Evolutionary conservation across 2,888 invertebrate species (phyloP), one percentile per base, ranked within the genome.

Genomic region (Allacma fusca): DNA sequence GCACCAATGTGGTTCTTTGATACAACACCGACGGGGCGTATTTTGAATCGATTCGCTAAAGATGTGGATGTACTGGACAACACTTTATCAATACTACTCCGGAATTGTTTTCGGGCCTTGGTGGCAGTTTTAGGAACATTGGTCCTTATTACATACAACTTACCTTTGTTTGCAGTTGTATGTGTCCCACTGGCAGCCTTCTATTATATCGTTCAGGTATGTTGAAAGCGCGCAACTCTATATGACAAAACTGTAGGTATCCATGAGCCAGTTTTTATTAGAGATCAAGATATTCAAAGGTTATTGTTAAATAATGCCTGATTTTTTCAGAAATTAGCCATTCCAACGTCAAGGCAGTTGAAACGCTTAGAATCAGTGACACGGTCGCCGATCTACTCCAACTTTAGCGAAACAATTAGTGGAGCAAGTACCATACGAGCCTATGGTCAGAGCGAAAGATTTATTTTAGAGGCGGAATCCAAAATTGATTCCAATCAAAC

Each of bases 371-470:
- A 97, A 87, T 97, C 97, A 0, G 92, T 97, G 0, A 95, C 96
- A 0, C 90, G 97, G 76, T 98, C 98, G 43, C 98, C 98, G 0
- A 96, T 98, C 85, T 98, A 96, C 88, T 96, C 97, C 12, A 97
- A 97, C 19, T 62, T 62, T 24, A 24, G 62, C 23, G 62, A 62
- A 16, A 24, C 62, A 12, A 12, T 62, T 1, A 62, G 2, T 24
- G 62, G 62, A n/a, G n/a, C 24, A 4, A 24, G 19, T 19, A 62
- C 24, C 13, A 62, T 62, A 2, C 23, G 62, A 4, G 62, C 62
- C 12, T 62, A 23, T 26, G n/a, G 21, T 2, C 21, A 62, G 26
- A 12, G 26, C 2, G 24, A 24, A 26, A 23, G 62, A 16, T 62
- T 62, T 26, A 4, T 23, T 4, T 4, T 12, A 24, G 62, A 62